Conservation (phyloP, 2,113 vertebrate species). For the Bos javanicus region DNA sequence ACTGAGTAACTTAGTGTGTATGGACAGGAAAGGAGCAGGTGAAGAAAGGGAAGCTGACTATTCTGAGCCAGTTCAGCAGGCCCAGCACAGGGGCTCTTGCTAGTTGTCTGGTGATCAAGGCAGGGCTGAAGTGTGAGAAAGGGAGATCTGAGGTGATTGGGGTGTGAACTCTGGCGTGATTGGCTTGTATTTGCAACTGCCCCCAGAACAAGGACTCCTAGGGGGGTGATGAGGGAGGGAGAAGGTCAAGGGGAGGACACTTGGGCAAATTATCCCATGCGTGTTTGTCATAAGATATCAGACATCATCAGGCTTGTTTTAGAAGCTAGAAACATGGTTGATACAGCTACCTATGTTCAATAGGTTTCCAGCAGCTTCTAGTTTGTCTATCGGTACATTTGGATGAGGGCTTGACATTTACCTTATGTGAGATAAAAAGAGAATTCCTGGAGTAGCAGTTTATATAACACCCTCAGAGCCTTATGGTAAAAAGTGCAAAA, state of each 20-base stretch:
- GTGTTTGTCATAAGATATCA: background rate
- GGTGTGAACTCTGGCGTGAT: background rate
- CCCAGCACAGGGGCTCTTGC: background rate
- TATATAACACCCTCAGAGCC: slow-evolving; percentile 52
- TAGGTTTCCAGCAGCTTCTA: background rate
- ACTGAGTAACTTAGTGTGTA: background rate
- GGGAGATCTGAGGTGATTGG: accelerated
- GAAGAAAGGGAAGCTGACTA: background rate
- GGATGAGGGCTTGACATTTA: slow-evolving; percentile 1
- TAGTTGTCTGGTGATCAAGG: background rate
- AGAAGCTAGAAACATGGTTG: background rate
- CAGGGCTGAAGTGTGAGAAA: background rate
- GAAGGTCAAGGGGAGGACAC: background rate
- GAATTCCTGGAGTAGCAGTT: slow-evolving; percentile 36
- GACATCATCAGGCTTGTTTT: background rate
- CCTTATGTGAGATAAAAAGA: slow-evolving; percentile 1
- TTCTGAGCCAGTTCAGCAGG: accelerated
- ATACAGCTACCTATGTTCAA: accelerated
- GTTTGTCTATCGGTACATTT: background rate
- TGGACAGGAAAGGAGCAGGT: background rate
- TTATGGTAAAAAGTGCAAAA: slow-evolving; percentile 46
- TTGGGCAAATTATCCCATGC: accelerated
- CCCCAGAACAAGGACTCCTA: too few relatives aligned
- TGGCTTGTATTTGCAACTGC: background rate
- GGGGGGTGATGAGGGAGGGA: background rate